Base-by-base conservation (phyloP, 2,113 vertebrate species). In the Struthidea cinerea region DNA sequence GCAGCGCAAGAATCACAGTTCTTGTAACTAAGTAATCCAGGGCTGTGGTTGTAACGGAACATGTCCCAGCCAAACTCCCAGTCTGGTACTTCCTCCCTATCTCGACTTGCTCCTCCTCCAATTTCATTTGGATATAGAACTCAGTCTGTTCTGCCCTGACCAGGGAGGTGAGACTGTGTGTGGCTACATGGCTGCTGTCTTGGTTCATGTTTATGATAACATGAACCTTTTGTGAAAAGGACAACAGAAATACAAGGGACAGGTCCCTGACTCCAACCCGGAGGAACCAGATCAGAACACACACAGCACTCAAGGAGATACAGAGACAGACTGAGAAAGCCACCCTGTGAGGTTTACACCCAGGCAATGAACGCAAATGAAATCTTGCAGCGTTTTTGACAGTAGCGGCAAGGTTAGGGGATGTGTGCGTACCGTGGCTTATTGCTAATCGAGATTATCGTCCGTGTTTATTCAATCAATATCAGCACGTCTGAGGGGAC, bases 381-480 rank as follows among this genome's bases (percentile, higher is more conserved):
- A 73, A 61, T 73, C 59, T 56, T 84, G 47, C 81, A 79, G 50
- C 49, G 17, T 57, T 94, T 85, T 39, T 92, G 85, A 74, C 52
- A 60, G 86, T 3, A 92, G 65, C 90, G 55, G 50, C 2, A 35
- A 82, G 85, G 83, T 85, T 68, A 63, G 0, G 2, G 82, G 68
- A 24, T 55, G 81, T 85, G 89, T 50, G 47, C 2, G 0, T 49
- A 32, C 76, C 89, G 24, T 27, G 75, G 70, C 46, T 77, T 83
- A 41, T 19, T 69, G 85, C 76, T 79, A 44, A 93, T 44, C 47
- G 22, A 93, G 92, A 94, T 95, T 87, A 86, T 94, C 1, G 4
- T 55, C 90, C 9, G 1, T 94, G 87, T 91, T 95, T 91, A 93
- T 87, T 88, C 88, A 96, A 83, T 94, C 96, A 91, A 94, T 85